These are phyloP conservation scores for Folsomia manolachei DNA, from an alignment of 2,888 invertebrate species.

Conservation along the genomic window DNA sequence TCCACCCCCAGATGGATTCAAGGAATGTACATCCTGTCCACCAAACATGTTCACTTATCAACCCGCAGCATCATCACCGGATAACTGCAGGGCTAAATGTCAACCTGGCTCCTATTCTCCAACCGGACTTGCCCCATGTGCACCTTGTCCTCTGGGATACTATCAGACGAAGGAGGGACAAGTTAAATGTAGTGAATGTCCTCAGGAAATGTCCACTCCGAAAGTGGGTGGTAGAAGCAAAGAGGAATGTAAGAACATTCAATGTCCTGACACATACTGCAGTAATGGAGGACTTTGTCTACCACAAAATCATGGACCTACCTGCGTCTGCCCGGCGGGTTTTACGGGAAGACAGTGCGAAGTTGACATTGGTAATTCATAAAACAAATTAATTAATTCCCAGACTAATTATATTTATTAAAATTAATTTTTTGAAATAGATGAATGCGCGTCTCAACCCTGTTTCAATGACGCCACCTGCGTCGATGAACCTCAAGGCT, in stretches of 20 bases:
- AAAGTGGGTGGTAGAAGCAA: slow-evolving; percentile 73
- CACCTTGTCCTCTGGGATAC: slow-evolving; percentile 87
- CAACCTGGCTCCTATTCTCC: slow-evolving; percentile 85
- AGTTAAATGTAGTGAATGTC: slow-evolving; percentile 83
- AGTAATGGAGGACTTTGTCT: slow-evolving; percentile 88
- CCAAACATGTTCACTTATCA: slow-evolving; percentile 85
- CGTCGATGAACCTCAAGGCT: slow-evolving; percentile 87
- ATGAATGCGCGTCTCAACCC: slow-evolving; percentile 90
- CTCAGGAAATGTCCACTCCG: slow-evolving; percentile 83
- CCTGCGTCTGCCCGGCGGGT: slow-evolving; percentile 77
- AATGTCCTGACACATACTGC: slow-evolving; percentile 82
- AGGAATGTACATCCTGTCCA: slow-evolving; percentile 90
- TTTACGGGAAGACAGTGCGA: slow-evolving; percentile 84
- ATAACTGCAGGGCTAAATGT: slow-evolving; percentile 83
- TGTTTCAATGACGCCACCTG: slow-evolving; percentile 92
- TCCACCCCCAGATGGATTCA: slow-evolving; percentile 85
- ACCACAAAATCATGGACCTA: slow-evolving; percentile 70
- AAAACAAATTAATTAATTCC: neutral
- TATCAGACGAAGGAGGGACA: slow-evolving; percentile 68
- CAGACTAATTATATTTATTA: too few relatives aligned
- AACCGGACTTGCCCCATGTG: slow-evolving; percentile 89
- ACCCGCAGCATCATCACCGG: slow-evolving; percentile 80
- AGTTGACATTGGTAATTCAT: slow-evolving; percentile 69
- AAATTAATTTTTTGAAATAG: slow-evolving; percentile 53
- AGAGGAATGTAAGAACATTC: slow-evolving; percentile 81